phyloP scores from a whole-genome alignment of 2,888 invertebrate species.

The Tiphia femorata region DNA sequence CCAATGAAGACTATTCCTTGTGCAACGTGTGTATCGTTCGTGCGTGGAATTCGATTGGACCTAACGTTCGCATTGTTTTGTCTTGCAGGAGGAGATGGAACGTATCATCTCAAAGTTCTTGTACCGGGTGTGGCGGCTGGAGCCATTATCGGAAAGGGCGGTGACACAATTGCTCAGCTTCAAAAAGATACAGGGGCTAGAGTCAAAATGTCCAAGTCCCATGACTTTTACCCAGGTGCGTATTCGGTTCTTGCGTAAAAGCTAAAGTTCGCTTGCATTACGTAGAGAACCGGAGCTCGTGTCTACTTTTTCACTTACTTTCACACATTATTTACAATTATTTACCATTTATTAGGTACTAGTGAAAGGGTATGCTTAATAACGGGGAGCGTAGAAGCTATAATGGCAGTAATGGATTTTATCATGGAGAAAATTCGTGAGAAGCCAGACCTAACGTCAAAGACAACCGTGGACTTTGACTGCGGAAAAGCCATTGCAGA shows the following conservation, averaged over 20 bases:
- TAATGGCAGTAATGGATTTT: conserved; percentile 91
- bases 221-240: conserved; percentile 97
- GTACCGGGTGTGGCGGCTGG: conserved; percentile 98
- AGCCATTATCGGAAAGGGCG: conserved; percentile 99
- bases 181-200: conserved; percentile 98
- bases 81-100: conserved; percentile 82
- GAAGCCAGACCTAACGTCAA: conserved; percentile 87
- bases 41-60: too few species aligned
- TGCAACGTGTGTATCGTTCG: too few species aligned
- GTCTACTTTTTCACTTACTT: not conserved
- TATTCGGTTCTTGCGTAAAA: not conserved
- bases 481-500: conserved; percentile 85
- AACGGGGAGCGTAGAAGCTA: conserved; percentile 91
- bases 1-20: too few species aligned
- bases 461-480: conserved; percentile 83
- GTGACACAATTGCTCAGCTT: conserved; percentile 97
- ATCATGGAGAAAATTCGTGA: conserved; percentile 97
- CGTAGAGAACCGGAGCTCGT: not conserved
- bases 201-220: conserved; percentile 99
- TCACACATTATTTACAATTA: not conserved
- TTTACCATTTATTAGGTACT: too few species aligned
- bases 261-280: not conserved
- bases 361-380: conserved; percentile 94
- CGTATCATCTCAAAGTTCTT: conserved; percentile 96
- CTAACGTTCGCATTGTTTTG: too few species aligned